Evolutionary conservation across 2,797 vertebrate genomes (phyloP).

Genomic region (Gymnocypris eckloni): DNA sequence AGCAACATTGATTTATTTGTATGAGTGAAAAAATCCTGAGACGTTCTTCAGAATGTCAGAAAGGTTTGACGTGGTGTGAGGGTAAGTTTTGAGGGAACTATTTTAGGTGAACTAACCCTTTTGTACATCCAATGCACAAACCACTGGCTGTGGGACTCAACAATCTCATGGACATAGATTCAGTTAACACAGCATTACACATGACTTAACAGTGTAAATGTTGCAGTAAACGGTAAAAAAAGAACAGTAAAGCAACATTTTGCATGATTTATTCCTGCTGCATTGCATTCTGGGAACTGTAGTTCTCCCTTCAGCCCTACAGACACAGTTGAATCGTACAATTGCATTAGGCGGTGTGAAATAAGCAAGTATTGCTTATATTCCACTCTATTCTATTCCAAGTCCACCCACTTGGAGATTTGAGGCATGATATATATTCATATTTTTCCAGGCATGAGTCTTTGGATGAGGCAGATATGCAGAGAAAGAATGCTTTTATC

Average conservation of each 20-base stretch:
- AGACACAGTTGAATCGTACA: constrained; percentile 23
- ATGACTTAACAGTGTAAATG: neutral
- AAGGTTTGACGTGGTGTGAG: neutral
- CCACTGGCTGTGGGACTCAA: neutral
- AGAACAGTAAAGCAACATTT: neutral
- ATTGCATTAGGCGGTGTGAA: neutral
- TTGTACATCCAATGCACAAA: neutral
- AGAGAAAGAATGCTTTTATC: constrained; percentile 58
- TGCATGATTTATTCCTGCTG: constrained; percentile 1
- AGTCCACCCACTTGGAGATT: constrained; percentile 24
- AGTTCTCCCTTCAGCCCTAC: neutral
- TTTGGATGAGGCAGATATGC: constrained; percentile 48
- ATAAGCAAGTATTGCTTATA: constrained; percentile 26
- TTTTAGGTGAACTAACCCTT: neutral
- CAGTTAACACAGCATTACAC: neutral
- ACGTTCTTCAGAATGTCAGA: neutral
- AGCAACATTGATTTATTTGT: neutral
- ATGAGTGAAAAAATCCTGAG: neutral
- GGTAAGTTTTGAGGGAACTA: neutral
- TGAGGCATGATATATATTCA: constrained; percentile 19
- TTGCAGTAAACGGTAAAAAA: neutral
- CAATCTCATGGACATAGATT: neutral
- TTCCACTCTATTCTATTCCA: constrained; percentile 17
- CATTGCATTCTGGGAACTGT: neutral
- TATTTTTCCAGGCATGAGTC: constrained; percentile 5